Conservation (phyloP, 92 coral and sea anemone genomes). For the Siderastrea siderea region DNA sequence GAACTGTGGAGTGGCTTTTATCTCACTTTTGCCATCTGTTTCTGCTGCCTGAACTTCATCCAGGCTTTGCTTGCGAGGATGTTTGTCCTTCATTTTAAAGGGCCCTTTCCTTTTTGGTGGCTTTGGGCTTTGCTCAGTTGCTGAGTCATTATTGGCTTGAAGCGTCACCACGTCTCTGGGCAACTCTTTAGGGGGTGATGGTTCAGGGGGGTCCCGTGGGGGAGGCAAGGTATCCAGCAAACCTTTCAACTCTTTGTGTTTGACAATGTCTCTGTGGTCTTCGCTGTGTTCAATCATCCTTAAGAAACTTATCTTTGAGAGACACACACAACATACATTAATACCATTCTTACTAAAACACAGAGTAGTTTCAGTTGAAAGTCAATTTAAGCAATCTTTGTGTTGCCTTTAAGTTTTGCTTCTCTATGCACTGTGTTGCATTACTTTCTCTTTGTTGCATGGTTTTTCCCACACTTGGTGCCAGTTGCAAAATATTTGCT, state of each 20-base stretch:
- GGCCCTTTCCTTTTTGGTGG: slow-evolving; percentile 11
- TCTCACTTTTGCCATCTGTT: background rate
- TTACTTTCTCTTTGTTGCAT: too few species aligned
- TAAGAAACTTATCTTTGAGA: slow-evolving; percentile 58
- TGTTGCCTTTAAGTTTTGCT: too few species aligned
- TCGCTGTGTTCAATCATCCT: slow-evolving; percentile 71
- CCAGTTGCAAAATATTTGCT: too few species aligned
- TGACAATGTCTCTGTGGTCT: slow-evolving; percentile 42
- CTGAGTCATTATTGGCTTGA: background rate
- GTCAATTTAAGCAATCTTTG: too few species aligned
- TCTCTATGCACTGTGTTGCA: too few species aligned
- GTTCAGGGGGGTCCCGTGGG: slow-evolving; percentile 36
- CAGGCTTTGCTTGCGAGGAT: slow-evolving; percentile 11
- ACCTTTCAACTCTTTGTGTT: slow-evolving; percentile 48
- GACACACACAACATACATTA: too few species aligned
- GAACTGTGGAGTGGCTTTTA: background rate
- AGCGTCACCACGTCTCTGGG: background rate
- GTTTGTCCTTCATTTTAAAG: slow-evolving; percentile 12
- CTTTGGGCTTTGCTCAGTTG: slow-evolving; percentile 21
- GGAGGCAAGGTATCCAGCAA: slow-evolving; percentile 63
- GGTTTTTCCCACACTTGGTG: too few species aligned
- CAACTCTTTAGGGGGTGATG: background rate
- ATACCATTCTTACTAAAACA: too few species aligned
- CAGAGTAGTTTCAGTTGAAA: too few species aligned
- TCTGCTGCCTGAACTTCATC: slow-evolving; percentile 8